Evolutionary conservation across 2,797 vertebrate genomes (phyloP).

Genomic region (Percopsis omiscomaycus): DNA sequence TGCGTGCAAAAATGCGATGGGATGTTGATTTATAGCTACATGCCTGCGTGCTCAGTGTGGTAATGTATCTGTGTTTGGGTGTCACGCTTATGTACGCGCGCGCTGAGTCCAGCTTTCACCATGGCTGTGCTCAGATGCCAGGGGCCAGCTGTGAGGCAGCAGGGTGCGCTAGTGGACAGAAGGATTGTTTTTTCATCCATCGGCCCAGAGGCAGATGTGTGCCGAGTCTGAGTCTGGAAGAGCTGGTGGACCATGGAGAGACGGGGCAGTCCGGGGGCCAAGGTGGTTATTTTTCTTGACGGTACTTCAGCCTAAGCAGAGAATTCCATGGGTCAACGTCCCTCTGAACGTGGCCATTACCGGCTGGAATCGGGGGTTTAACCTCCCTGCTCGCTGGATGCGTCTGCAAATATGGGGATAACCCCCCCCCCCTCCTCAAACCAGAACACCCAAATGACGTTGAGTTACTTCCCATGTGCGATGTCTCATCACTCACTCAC

Average conservation of each 20-base stretch:
- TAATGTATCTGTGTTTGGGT: background rate
- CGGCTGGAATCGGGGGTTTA: constrained; percentile 13
- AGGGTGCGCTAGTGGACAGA: constrained; percentile 9
- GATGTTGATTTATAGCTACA: background rate
- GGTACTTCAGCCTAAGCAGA: constrained; percentile 37
- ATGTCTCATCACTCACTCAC: constrained; percentile 57
- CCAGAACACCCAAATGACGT: background rate
- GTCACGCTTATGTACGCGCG: background rate
- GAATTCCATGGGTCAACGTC: constrained; percentile 18
- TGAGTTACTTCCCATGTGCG: constrained; percentile 34
- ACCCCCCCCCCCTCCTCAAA: constrained; percentile 11
- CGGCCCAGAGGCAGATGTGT: background rate
- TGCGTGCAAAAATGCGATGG: background rate
- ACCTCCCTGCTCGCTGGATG: constrained; percentile 6
- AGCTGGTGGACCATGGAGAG: constrained; percentile 25
- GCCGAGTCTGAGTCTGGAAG: background rate
- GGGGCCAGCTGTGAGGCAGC: constrained; percentile 27
- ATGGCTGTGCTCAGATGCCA: background rate
- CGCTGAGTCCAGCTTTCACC: too few species aligned
- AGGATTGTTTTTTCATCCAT: constrained; percentile 35
- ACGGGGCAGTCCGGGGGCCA: constrained; percentile 54
- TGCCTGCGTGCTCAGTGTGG: background rate
- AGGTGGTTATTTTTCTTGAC: constrained; percentile 58
- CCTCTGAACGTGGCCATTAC: constrained; percentile 25
- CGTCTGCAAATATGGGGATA: constrained; percentile 1